A percentile compares a stretch with the other conserved stretches of the same genome.
These are phyloP conservation scores for Mylabris sibirica DNA, from an alignment of 2,888 invertebrate species.

Conservation along the genomic window DNA sequence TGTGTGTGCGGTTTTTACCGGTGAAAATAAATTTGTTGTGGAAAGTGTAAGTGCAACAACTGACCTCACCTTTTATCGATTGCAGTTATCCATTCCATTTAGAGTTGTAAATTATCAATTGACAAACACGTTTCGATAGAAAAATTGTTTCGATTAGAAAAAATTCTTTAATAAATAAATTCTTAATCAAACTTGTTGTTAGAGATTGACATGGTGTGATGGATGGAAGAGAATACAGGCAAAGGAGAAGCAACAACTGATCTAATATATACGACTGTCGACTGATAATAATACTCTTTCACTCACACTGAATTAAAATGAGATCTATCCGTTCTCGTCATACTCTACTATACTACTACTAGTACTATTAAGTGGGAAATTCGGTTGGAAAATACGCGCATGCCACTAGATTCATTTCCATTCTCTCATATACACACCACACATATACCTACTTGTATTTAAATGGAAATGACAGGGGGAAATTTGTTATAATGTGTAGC, in stretches of 20 bases:
- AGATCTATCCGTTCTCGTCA: neutral
- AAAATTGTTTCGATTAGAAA: neutral
- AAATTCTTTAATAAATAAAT: neutral
- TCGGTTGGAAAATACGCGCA: neutral
- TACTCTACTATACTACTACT: neutral
- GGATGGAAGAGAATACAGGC: conserved; percentile 3
- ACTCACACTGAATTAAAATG: neutral
- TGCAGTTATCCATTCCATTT: conserved; percentile 49
- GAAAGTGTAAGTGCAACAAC: conserved; percentile 15
- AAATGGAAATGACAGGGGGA: neutral
- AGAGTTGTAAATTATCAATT: neutral
- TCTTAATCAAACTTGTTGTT: neutral
- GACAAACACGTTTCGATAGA: neutral
- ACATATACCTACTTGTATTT: neutral
- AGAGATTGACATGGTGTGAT: conserved; percentile 8
- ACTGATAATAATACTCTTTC: neutral
- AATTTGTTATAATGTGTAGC: neutral
- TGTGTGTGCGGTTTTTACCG: neutral
- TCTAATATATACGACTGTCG: neutral
- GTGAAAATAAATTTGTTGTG: neutral
- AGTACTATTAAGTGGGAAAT: neutral
- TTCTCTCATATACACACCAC: neutral
- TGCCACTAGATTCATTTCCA: neutral
- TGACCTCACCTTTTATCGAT: conserved; percentile 46
- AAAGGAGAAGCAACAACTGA: conserved; percentile 12